Base-by-base conservation (phyloP, 2,113 vertebrate species). In the Xiphophorus couchianus region DNA sequence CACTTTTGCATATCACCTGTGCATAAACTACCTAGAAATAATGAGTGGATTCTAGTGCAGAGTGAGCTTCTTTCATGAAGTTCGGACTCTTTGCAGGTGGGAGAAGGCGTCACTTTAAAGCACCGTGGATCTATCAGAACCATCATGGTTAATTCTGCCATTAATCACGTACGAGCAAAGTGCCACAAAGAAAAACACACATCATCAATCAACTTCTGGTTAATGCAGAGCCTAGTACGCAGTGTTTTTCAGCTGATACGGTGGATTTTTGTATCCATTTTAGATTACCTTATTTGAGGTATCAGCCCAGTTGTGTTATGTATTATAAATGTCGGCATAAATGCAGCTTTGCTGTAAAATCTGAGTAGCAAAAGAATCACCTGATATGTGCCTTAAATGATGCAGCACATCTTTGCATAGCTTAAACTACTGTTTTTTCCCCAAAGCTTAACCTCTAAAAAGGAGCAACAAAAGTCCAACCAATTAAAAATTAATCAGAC, bases 231-330 rank as follows among this genome's bases (percentile, higher is more conserved):
- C 64, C n/a, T 14, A 13, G 64, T 39, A 66, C 2, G 14, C 37
- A 44, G 42, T 28, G 37, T 22, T 42, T 39, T 67, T 39, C 17
- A 42, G n/a, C 37, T 42, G 37, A 15, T 67, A 28, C 8, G 8
- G n/a, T 28, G 13, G 37, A n/a, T 44, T 67, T 67, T 67, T 44
- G 22, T n/a, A 42, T 66, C 65, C 65, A 67, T 67, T 67, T 67
- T 42, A 67, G 65, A 44, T 27, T 28, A 19, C 65, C 37, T 39
- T 44, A n/a, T 67, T 44, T 44, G 37, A 28, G 65, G n/a, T 28
- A 44, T 67, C 65, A 67, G 9, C 2, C 37, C 12, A 28, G 65
- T 67, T 44, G 65, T 27, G 27, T 67, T 67, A 27, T 42, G 27
- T 39, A 14, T 29, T 39, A 67, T 65, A 31, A 64, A 35, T 35